These are phyloP conservation scores for Siniperca scherzeri DNA, from an alignment of 2,797 vertebrate species.

Conservation along the genomic window DNA sequence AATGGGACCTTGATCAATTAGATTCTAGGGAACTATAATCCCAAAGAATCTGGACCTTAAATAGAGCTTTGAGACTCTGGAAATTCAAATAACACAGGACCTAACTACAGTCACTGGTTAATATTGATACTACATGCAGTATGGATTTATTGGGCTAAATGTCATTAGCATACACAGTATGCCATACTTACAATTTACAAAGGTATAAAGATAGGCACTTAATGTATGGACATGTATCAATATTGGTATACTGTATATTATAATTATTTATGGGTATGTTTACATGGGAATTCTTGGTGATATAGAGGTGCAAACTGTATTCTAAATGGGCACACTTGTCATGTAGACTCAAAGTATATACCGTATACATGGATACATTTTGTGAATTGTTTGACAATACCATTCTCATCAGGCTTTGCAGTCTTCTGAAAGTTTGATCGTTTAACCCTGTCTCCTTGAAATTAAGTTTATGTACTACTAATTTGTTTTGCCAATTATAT, in stretches of 20 bases:
- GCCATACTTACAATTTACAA: no score
- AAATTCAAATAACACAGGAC: slow-evolving; percentile 24
- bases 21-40: slow-evolving; percentile 19
- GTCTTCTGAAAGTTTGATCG: neutral
- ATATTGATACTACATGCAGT: neutral
- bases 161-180: neutral
- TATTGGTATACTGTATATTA: neutral
- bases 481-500: slow-evolving; percentile 18
- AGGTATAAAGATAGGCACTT: neutral
- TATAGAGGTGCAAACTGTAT: neutral
- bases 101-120: neutral
- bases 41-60: slow-evolving; percentile 4
- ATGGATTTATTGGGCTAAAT: neutral
- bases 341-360: neutral
- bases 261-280: neutral
- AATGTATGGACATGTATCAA: neutral
- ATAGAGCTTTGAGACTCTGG: slow-evolving; percentile 7
- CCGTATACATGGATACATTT: neutral
- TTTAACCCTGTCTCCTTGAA: neutral
- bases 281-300: neutral
- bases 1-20: slow-evolving; percentile 28
- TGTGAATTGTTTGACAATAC: neutral
- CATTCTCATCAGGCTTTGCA: neutral
- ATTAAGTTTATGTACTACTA: neutral
- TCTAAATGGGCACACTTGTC: neutral